A percentile compares a stretch with the other conserved stretches of the same genome.
Evolutionary conservation across 37 sponge, comb jelly and placozoan genomes (phyloP).

Genomic region (Oscarella lobularis): DNA sequence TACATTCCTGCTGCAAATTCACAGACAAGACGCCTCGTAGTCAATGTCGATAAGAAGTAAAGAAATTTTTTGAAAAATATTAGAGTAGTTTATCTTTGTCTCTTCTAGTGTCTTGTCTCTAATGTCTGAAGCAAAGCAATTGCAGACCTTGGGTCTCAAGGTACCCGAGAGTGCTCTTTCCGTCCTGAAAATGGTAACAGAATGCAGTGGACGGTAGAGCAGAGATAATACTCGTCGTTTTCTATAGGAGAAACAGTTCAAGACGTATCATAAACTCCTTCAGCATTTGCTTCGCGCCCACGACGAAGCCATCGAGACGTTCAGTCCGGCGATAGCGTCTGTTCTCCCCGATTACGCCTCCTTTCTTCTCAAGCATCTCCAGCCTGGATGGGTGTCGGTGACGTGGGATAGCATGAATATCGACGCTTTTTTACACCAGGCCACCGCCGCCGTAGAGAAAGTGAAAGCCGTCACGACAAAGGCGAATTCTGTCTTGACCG

Average conservation of each 20-base stretch:
- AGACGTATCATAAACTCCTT: not conserved
- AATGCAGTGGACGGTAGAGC: too few species aligned
- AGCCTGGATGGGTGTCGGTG: constrained; percentile 79
- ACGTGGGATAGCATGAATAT: constrained; percentile 87
- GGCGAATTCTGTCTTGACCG: too few species aligned
- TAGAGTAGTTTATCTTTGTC: too few species aligned
- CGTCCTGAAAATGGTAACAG: constrained; percentile 13
- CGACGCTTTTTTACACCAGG: constrained; percentile 72
- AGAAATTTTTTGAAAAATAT: too few species aligned
- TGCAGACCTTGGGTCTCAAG: constrained; percentile 22
- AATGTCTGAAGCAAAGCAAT: constrained; percentile 56
- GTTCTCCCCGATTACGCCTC: constrained; percentile 22
- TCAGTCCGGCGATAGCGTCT: constrained; percentile 25
- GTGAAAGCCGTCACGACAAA: too few species aligned
- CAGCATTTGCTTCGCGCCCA: not conserved
- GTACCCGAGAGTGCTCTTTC: constrained; percentile 42
- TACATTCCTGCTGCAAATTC: too few species aligned
- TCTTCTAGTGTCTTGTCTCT: too few species aligned
- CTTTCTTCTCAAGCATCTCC: constrained; percentile 15
- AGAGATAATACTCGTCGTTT: too few species aligned
- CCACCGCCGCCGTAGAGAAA: constrained; percentile 10
- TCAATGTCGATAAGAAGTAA: too few species aligned
- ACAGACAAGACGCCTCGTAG: too few species aligned
- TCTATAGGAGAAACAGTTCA: too few species aligned
- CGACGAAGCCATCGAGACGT: not conserved